These are phyloP conservation scores for Scortum barcoo DNA, from an alignment of 2,113 vertebrate genomes.

Conservation along the genomic window DNA sequence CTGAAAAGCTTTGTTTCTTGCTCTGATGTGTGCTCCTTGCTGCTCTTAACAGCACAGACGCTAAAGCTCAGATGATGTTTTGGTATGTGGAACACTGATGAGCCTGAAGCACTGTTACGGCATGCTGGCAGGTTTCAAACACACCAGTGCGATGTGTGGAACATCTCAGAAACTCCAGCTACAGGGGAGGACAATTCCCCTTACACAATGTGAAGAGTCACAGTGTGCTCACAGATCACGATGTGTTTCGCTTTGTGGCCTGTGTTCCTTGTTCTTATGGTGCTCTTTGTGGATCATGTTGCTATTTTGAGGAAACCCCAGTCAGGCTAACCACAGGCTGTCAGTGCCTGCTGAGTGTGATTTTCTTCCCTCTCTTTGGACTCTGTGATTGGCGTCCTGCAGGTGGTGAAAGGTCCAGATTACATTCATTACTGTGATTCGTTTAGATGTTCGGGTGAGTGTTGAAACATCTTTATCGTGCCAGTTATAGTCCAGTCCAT, in stretches of 20 bases:
- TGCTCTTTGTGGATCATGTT: conserved; percentile 26
- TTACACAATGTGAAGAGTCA: conserved; percentile 2
- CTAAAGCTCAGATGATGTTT: background rate
- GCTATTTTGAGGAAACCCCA: conserved; percentile 58
- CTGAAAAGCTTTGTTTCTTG: background rate
- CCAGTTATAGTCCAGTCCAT: background rate
- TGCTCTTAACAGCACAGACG: background rate
- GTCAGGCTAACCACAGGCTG: conserved; percentile 47
- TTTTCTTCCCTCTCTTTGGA: conserved; percentile 33
- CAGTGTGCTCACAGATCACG: conserved; percentile 31
- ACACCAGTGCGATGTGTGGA: conserved; percentile 5
- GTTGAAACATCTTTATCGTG: background rate
- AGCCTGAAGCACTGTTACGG: conserved; percentile 21
- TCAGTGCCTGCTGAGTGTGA: conserved; percentile 37
- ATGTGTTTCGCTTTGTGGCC: conserved; percentile 13
- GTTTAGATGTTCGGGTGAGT: conserved; percentile 30
- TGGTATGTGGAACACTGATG: background rate
- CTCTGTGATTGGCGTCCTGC: conserved; percentile 49
- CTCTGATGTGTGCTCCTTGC: background rate
- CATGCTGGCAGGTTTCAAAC: conserved; percentile 27
- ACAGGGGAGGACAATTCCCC: conserved; percentile 30
- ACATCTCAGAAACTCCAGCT: background rate
- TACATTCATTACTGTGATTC: conserved; percentile 36
- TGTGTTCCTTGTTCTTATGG: conserved; percentile 13
- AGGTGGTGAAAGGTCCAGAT: conserved; percentile 44